Evolutionary conservation across 2,888 invertebrate species (phyloP).

Genomic region (Hartigia nigra): DNA sequence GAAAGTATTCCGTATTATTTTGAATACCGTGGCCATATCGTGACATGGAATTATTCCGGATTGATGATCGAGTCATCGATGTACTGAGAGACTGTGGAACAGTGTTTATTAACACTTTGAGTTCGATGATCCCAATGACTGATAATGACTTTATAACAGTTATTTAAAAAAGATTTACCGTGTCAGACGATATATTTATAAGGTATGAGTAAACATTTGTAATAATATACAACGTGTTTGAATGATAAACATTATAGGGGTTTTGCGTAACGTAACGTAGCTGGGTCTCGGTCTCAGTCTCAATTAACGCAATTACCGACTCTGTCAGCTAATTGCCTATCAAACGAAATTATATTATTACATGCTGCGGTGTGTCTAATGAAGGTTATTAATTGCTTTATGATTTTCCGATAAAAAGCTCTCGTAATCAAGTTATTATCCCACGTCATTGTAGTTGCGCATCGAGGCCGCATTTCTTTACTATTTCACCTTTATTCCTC

Average conservation of each 20-base stretch:
- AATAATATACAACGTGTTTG: not conserved
- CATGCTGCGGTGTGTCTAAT: constrained; percentile 51
- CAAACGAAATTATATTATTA: constrained; percentile 58
- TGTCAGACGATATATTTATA: not conserved
- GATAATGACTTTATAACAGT: not conserved
- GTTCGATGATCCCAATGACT: not conserved
- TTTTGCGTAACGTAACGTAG: constrained; percentile 47
- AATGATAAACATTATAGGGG: not conserved
- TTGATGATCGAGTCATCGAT: not conserved
- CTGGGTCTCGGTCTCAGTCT: constrained; percentile 46
- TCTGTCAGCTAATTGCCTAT: constrained; percentile 61
- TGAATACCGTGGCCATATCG: not conserved
- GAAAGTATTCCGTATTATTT: not conserved
- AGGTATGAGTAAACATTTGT: not conserved
- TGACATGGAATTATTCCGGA: not conserved
- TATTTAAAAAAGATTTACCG: not conserved
- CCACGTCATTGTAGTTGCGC: constrained; percentile 43
- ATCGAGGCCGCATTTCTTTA: constrained; percentile 16
- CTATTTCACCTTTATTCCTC: not conserved
- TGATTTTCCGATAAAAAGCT: constrained; percentile 63
- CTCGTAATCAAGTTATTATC: constrained; percentile 58
- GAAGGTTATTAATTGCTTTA: constrained; percentile 64
- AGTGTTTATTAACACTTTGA: not conserved
- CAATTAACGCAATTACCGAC: constrained; percentile 60
- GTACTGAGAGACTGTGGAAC: not conserved